Conservation (phyloP, 2,797 vertebrate species). For the Poecile montanus region DNA sequence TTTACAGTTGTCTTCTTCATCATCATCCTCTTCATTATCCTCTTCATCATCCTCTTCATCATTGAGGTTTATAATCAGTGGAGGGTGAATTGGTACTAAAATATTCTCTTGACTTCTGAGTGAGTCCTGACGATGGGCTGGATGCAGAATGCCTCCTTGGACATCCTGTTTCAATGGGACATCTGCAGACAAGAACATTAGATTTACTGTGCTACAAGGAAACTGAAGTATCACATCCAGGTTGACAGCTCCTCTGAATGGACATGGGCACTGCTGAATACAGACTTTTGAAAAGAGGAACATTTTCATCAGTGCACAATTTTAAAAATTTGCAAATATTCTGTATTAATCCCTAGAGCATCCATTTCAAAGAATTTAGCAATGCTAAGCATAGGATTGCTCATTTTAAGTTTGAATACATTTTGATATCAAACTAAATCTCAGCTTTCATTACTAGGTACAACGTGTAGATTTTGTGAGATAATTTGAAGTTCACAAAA, state of each 20-base stretch:
- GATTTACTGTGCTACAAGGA: background rate
- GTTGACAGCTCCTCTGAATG: background rate
- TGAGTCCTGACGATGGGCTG: slow-evolving; percentile 40
- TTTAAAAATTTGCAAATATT: background rate
- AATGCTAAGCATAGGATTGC: background rate
- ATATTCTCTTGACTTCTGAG: slow-evolving; percentile 54
- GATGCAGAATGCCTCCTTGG: slow-evolving; percentile 52
- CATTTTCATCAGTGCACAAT: background rate
- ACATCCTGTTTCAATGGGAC: slow-evolving; percentile 50
- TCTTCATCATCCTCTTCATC: slow-evolving; percentile 73
- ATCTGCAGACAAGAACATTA: slow-evolving; percentile 25
- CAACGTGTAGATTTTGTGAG: background rate
- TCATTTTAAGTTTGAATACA: background rate
- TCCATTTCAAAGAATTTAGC: background rate
- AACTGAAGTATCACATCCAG: background rate
- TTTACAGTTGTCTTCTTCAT: slow-evolving; percentile 63
- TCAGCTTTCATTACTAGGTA: background rate
- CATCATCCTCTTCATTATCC: slow-evolving; percentile 14
- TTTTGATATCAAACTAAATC: background rate
- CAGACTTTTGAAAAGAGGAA: background rate
- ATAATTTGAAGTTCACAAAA: background rate
- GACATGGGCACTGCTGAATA: background rate
- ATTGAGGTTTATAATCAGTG: slow-evolving; percentile 71
- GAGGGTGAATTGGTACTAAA: slow-evolving; percentile 68
- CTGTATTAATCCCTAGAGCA: background rate